Evolutionary conservation across 2,113 vertebrate species (phyloP).

Genomic region (Dipodomys ordii): DNA sequence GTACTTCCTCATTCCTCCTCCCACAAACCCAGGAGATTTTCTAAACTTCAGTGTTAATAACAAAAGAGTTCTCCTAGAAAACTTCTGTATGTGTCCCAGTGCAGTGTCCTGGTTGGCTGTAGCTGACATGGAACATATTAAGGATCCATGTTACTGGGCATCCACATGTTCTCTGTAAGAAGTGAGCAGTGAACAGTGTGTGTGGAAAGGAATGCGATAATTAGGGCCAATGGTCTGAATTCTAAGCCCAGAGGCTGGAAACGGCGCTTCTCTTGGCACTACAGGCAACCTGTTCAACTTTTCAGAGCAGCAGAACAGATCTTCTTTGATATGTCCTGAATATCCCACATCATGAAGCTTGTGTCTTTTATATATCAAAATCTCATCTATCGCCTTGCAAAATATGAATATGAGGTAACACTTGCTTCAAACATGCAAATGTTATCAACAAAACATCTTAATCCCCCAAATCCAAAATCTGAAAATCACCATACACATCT

Average conservation of each 20-base stretch:
- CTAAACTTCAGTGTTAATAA: too few species aligned
- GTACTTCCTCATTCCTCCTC: background rate
- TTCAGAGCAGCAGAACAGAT: too few species aligned
- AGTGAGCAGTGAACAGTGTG: rapidly evolving
- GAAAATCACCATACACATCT: background rate
- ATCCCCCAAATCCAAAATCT: background rate
- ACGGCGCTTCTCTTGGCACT: rapidly evolving
- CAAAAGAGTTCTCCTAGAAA: background rate
- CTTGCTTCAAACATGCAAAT: too few species aligned
- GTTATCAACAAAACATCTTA: too few species aligned
- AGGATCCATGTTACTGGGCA: too few species aligned
- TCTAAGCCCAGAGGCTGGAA: rapidly evolving
- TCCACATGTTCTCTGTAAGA: rapidly evolving
- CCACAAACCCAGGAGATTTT: background rate
- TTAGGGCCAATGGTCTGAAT: rapidly evolving
- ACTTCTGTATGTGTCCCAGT: rapidly evolving
- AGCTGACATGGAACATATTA: background rate
- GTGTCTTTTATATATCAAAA: too few species aligned
- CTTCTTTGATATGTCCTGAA: background rate
- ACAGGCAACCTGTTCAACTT: rapidly evolving
- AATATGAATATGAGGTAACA: background rate
- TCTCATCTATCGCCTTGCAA: background rate
- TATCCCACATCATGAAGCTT: rapidly evolving
- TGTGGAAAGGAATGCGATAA: background rate
- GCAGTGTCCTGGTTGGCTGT: background rate